Evolutionary conservation across 1,140 invertebrate species (phyloP).

Genomic region (Hyphantria cunea): DNA sequence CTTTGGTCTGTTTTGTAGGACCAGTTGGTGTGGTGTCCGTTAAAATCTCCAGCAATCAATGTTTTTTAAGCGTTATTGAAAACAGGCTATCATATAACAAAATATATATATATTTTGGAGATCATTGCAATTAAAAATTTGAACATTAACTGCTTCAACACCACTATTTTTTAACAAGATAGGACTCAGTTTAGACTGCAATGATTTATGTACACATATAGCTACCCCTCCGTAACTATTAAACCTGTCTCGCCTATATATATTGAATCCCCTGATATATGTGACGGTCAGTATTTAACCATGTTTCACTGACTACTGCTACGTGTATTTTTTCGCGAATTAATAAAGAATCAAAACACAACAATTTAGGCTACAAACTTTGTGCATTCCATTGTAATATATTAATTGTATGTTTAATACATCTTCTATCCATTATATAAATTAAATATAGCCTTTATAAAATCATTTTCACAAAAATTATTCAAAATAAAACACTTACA

Average conservation of each 20-base stretch:
- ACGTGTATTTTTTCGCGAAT: not conserved
- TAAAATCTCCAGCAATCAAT: not conserved
- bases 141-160: not conserved
- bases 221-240: not conserved
- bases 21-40: slow-evolving; percentile 1
- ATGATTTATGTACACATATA: not conserved
- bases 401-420: not conserved
- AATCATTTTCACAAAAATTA: not conserved
- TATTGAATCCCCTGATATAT: not conserved
- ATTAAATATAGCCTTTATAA: too few relatives aligned
- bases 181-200: not conserved
- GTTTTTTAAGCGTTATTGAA: not conserved
- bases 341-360: not conserved
- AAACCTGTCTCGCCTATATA: not conserved
- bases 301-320: not conserved
- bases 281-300: not conserved
- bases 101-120: not conserved
- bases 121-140: not conserved
- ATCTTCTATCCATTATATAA: not conserved
- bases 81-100: not conserved
- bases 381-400: not conserved
- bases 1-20: slow-evolving; percentile 1
- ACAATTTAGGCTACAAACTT: not conserved
- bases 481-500: not conserved
- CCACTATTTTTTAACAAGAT: not conserved